Percentiles rank a stretch among this genome's conserved stretches.
These are phyloP conservation scores for Olivierus martensii DNA, from an alignment of 1,140 invertebrate genomes.

Conservation along the genomic window DNA sequence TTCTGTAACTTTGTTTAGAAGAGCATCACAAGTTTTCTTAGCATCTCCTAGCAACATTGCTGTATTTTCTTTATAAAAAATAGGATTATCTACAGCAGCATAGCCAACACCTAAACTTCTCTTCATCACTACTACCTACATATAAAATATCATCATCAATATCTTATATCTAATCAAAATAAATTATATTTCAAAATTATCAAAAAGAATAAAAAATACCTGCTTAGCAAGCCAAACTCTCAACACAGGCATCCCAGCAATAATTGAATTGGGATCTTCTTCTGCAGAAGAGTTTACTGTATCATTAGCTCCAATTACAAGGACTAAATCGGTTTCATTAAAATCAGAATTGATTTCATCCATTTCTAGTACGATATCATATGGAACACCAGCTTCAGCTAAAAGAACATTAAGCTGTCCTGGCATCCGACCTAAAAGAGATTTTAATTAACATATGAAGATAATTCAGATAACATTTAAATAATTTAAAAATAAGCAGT, in stretches of 20 bases:
- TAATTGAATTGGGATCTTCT: slow-evolving; percentile 79
- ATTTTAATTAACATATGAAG: not conserved
- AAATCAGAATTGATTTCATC: slow-evolving; percentile 88
- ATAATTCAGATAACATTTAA: too few species aligned
- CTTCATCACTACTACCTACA: slow-evolving; percentile 77
- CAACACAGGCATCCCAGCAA: slow-evolving; percentile 84
- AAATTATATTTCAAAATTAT: too few species aligned
- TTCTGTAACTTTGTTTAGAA: slow-evolving; percentile 44
- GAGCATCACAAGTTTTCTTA: slow-evolving; percentile 76
- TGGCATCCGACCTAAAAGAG: slow-evolving; percentile 60
- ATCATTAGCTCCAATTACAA: slow-evolving; percentile 85
- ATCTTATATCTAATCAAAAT: too few species aligned
- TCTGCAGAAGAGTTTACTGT: slow-evolving; percentile 84
- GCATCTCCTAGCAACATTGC: slow-evolving; percentile 82
- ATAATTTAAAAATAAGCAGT: too few species aligned
- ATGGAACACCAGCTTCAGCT: slow-evolving; percentile 81
- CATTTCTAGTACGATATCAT: slow-evolving; percentile 86
- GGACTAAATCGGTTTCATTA: slow-evolving; percentile 61
- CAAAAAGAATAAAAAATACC: slow-evolving; percentile 33
- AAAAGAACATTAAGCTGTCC: slow-evolving; percentile 81
- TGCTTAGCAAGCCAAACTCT: slow-evolving; percentile 73
- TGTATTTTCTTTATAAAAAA: slow-evolving; percentile 83
- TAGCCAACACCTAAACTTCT: slow-evolving; percentile 70
- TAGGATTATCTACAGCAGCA: slow-evolving; percentile 79
- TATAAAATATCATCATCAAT: not conserved